Evolutionary conservation across 1,140 invertebrate genomes (phyloP).

Genomic region (Parapsyche elsis): DNA sequence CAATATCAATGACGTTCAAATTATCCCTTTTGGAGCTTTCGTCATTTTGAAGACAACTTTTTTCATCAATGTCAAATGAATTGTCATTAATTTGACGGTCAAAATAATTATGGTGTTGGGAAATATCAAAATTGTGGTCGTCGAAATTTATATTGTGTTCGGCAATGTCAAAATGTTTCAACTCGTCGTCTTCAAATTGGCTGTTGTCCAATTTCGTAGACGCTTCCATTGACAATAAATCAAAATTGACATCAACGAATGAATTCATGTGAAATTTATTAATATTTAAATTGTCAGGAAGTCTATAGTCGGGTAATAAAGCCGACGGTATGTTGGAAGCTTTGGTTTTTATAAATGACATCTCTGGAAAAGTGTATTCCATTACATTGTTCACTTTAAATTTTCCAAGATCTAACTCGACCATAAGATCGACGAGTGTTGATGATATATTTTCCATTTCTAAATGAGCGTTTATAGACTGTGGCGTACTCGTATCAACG

Average conservation of each 20-base stretch:
- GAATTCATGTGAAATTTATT: not conserved
- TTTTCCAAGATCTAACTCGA: conserved; percentile 61
- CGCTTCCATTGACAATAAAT: not conserved
- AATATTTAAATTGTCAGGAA: not conserved
- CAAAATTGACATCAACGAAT: not conserved
- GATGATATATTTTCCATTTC: conserved; percentile 57
- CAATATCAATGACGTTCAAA: conserved; percentile 62
- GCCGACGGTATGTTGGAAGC: not conserved
- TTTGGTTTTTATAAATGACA: not conserved
- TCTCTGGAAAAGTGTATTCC: not conserved
- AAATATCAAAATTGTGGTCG: not conserved
- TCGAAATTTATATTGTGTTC: not conserved
- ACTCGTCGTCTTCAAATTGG: not conserved
- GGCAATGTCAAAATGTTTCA: not conserved
- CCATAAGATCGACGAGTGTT: conserved; percentile 60
- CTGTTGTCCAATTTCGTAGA: not conserved
- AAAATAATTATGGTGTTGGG: too few species aligned
- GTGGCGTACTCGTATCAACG: conserved; percentile 28
- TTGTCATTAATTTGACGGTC: not conserved
- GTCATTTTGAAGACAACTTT: not conserved
- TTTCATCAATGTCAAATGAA: not conserved
- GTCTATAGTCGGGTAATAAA: not conserved
- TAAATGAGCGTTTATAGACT: conserved; percentile 36
- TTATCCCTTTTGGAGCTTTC: conserved; percentile 43
- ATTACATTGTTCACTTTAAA: not conserved